These are phyloP conservation scores for Hylaeus anthracinus DNA, from an alignment of 1,140 invertebrate species.

Conservation along the genomic window DNA sequence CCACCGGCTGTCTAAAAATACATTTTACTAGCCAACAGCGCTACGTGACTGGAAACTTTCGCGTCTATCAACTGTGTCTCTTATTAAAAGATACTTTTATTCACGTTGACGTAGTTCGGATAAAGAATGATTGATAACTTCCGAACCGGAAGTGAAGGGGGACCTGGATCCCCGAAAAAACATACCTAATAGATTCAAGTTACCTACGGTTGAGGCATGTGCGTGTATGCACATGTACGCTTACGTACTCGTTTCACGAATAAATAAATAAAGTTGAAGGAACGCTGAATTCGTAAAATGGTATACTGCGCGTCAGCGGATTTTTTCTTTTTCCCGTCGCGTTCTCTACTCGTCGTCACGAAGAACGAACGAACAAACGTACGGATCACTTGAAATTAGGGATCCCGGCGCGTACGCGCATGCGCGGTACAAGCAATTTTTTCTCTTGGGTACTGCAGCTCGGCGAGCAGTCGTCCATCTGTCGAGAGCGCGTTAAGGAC, in stretches of 20 bases:
- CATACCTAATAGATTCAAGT: too few species aligned
- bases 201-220: too few species aligned
- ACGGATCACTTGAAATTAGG: conserved; percentile 42
- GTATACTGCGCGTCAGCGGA: background rate
- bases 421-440: conserved; percentile 42
- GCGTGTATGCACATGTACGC: too few species aligned
- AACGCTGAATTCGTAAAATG: too few species aligned
- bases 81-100: too few species aligned
- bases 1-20: background rate
- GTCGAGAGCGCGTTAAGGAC: conserved; percentile 38
- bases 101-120: too few species aligned
- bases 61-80: too few species aligned
- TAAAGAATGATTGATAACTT: too few species aligned
- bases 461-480: conserved; percentile 54
- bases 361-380: conserved; percentile 32
- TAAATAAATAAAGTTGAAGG: too few species aligned
- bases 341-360: conserved; percentile 4
- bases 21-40: background rate
- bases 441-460: conserved; percentile 25
- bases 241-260: too few species aligned
- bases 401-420: conserved; percentile 46
- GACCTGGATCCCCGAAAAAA: too few species aligned
- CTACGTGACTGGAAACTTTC: background rate
- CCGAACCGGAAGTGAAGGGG: too few species aligned
- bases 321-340: conserved; percentile 3